Percentiles rank a stretch among this genome's conserved stretches.
These are phyloP conservation scores for Fundulus diaphanus DNA, from an alignment of 2,797 vertebrate genomes.

Conservation along the genomic window DNA sequence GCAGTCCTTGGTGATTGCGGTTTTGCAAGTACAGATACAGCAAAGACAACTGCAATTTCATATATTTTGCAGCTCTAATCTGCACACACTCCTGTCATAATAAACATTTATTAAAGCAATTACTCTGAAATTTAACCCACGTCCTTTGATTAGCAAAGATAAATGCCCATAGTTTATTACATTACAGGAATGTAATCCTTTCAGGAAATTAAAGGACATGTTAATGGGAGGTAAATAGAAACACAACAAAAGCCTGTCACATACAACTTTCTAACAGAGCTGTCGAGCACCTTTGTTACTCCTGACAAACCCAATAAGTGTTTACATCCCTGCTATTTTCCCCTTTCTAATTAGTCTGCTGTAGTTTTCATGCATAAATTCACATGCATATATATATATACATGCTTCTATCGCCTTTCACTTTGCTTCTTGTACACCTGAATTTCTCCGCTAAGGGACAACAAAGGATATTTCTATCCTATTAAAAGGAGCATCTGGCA, in stretches of 20 bases:
- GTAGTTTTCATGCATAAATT: too few species aligned
- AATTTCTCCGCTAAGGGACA: too few species aligned
- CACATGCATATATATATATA: too few species aligned
- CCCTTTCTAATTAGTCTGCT: too few species aligned
- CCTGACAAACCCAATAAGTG: too few species aligned
- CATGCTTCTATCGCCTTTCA: too few species aligned
- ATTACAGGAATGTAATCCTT: background rate
- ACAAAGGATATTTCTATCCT: too few species aligned
- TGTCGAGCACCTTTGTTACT: background rate
- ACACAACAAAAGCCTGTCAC: background rate
- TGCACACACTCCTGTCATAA: background rate
- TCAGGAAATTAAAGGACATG: background rate
- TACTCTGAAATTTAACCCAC: background rate
- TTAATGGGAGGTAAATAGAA: background rate
- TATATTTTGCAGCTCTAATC: background rate
- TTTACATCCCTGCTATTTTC: too few species aligned
- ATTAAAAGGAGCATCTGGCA: background rate
- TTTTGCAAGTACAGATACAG: background rate
- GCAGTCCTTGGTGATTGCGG: background rate
- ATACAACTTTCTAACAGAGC: background rate
- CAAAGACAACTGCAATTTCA: background rate
- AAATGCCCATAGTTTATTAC: background rate
- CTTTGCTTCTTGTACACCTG: too few species aligned
- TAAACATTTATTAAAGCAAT: background rate
- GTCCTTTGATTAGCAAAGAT: background rate